Percentiles rank a stretch among this genome's conserved stretches.
These are phyloP conservation scores for Oreotrochilus melanogaster DNA, from an alignment of 2,113 vertebrate species.

Conservation along the genomic window DNA sequence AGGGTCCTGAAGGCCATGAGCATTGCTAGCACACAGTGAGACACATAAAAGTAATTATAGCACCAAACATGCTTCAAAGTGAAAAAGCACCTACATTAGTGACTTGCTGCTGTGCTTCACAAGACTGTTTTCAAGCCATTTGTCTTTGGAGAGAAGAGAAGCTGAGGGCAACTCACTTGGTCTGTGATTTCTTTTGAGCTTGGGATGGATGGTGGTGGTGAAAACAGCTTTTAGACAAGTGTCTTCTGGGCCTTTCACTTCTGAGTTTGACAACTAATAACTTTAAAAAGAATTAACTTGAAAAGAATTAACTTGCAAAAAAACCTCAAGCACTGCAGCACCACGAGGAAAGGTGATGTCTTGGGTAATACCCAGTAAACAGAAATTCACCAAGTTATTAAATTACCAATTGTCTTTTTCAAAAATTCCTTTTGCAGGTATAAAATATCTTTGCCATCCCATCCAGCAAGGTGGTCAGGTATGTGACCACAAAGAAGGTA, in stretches of 20 bases:
- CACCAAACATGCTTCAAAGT: constrained; percentile 31
- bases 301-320: not conserved
- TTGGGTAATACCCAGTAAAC: constrained; percentile 29
- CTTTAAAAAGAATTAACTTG: not conserved
- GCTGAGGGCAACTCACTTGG: not conserved
- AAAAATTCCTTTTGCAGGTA: not conserved
- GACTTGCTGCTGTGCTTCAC: not conserved
- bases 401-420: not conserved
- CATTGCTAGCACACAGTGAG: not conserved
- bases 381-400: not conserved
- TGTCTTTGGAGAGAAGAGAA: not conserved
- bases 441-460: not conserved
- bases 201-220: not conserved
- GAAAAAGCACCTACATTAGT: not conserved
- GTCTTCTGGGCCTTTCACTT: not conserved
- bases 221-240: not conserved
- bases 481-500: not conserved
- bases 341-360: not conserved
- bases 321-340: constrained; percentile 3
- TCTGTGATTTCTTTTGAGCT: not conserved
- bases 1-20: not conserved
- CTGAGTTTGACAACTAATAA: not conserved
- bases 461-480: not conserved
- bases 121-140: not conserved
- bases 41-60: not conserved